Conservation (phyloP, 2,797 vertebrate species). For the Hemibagrus guttatus region DNA sequence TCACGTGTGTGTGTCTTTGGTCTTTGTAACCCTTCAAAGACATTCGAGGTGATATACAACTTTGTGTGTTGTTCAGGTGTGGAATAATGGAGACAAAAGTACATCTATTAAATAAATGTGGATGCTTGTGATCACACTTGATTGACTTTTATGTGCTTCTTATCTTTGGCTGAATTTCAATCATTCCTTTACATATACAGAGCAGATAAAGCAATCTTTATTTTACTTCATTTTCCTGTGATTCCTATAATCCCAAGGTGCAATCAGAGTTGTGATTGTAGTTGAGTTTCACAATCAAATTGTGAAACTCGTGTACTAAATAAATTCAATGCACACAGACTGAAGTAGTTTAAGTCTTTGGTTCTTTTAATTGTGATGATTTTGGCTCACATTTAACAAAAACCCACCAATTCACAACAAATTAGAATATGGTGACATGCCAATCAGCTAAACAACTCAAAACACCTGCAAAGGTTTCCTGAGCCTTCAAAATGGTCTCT, state of each 20-base stretch:
- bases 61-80: not conserved
- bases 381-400: too few species aligned
- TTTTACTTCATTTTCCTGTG: not conserved
- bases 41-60: not conserved
- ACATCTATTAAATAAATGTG: not conserved
- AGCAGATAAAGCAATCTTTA: not conserved
- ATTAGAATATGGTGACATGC: too few species aligned
- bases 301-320: too few species aligned
- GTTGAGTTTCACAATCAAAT: too few species aligned
- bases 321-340: too few species aligned
- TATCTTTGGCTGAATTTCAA: conserved; percentile 31
- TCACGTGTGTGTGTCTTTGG: not conserved
- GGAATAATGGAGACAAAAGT: conserved; percentile 8
- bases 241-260: not conserved
- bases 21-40: not conserved
- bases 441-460: too few species aligned
- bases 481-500: too few species aligned
- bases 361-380: too few species aligned
- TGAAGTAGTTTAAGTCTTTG: too few species aligned
- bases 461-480: too few species aligned
- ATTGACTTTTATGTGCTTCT: conserved; percentile 6
- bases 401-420: too few species aligned
- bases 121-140: conserved; percentile 5
- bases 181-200: not conserved
- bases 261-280: too few species aligned